phyloP scores from a whole-genome alignment of 2,797 vertebrate genomes.

The Aeoliscus strigatus region DNA sequence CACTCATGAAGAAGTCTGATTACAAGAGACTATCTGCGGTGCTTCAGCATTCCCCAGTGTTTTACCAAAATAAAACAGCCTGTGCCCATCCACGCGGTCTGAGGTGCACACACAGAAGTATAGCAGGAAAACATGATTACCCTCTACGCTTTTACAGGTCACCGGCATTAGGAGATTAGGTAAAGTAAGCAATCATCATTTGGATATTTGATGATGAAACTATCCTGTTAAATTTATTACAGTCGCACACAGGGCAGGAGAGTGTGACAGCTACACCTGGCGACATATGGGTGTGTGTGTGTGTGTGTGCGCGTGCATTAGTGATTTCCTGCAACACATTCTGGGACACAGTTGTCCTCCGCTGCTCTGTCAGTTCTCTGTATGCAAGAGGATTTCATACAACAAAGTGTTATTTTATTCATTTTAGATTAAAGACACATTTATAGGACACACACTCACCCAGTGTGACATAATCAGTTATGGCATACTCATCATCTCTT shows the following conservation, averaged over 20 bases:
- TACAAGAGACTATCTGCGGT: constrained; percentile 63
- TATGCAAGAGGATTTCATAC: too few species aligned
- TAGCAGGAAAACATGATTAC: constrained; percentile 63
- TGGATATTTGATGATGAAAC: constrained; percentile 80
- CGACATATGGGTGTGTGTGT: constrained; percentile 53
- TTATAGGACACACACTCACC: too few species aligned
- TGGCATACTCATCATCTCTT: too few species aligned
- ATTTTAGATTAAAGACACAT: too few species aligned
- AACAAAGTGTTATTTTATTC: too few species aligned
- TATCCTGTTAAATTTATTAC: constrained; percentile 79
- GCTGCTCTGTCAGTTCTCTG: too few species aligned
- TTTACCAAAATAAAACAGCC: constrained; percentile 67
- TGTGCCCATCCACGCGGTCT: too few species aligned
- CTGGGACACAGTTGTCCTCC: too few species aligned
- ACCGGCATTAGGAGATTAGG: constrained; percentile 77
- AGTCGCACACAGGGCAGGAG: constrained; percentile 60
- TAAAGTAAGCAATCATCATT: constrained; percentile 78
- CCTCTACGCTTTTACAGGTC: constrained; percentile 66
- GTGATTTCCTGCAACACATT: too few species aligned
- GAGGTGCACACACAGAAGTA: constrained; percentile 28
- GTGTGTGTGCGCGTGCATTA: constrained; percentile 20
- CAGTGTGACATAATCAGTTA: too few species aligned
- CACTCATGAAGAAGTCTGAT: constrained; percentile 61
- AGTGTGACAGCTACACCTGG: constrained; percentile 69
- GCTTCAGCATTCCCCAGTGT: constrained; percentile 64